Percentiles rank a stretch among this genome's conserved stretches.
Conservation (phyloP, 2,888 invertebrate species). For the Polietes domitor region DNA sequence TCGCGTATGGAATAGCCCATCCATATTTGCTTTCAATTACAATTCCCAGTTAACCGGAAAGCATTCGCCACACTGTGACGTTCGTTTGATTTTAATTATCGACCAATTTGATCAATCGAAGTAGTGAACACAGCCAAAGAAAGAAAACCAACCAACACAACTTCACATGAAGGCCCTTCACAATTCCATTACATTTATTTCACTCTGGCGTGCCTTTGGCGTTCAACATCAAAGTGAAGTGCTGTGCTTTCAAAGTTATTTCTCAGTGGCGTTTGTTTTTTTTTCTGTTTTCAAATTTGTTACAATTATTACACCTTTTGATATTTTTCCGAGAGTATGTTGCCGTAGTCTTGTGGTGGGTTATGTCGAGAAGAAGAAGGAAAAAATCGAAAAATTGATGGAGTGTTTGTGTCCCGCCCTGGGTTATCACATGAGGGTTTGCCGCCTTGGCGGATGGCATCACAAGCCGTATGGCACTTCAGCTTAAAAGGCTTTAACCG, state of each 20-base stretch:
- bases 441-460: background rate
- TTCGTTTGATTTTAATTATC: constrained; percentile 22
- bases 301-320: constrained; percentile 57
- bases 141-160: background rate
- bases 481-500: background rate
- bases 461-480: background rate
- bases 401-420: background rate
- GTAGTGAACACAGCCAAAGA: background rate
- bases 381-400: too few relatives aligned
- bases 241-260: background rate
- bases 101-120: constrained; percentile 13
- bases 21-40: too few relatives aligned
- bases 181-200: background rate
- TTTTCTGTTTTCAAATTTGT: constrained; percentile 37
- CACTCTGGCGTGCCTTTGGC: background rate
- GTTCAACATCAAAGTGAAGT: constrained; percentile 21
- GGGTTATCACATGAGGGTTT: background rate
- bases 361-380: background rate
- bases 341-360: background rate
- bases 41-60: background rate
- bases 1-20: too few relatives aligned
- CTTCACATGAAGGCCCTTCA: background rate
- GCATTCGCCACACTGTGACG: background rate
- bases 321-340: constrained; percentile 54
- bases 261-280: background rate